Evolutionary conservation across 2,888 invertebrate genomes (phyloP), one percentile per base, ranked within the genome.

Genomic region (Torymus tubicola): DNA sequence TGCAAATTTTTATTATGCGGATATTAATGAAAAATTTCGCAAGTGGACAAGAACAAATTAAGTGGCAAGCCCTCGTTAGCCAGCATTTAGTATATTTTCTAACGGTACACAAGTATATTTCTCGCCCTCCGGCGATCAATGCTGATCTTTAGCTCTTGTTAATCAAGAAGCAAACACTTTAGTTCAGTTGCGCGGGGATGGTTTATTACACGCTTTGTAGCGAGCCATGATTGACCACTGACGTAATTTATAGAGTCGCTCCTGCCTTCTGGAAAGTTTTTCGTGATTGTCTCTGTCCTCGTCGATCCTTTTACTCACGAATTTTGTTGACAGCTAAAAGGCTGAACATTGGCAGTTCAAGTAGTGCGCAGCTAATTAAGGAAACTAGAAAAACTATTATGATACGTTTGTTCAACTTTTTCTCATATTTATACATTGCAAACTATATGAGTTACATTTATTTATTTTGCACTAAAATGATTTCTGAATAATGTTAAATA

Each of bases 171-270:
- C 24, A 16, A 13, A 61, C 21, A 21, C 21, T 76, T 69, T 42
- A 50, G 50, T 31, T 31, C 31, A 5, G 64, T 64, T 65, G 24
- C 60, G 12, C 4, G 16, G 16, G 24, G 77, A 78, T 81, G 64
- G 64, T 77, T 73, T 81, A 65, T 64, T 31, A 31, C 31, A 5
- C 31, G 31, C 31, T 5, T 31, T 31, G 31, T 31, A 31, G 31
- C 31, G 3, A 31, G 31, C 2, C 31, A 31, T 78, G 70, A 81
- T 78, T 67, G 78, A 75, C 74, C 61, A 65, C 11, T 70, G 74
- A 74, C 67, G 65, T 81, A 67, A 81, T 81, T 81, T 78, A 81
- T 71, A 14, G 70, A 74, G 69, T 70, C 52, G 21, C 55, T 16
- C 53, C 31, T 65, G 50, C 50, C 74, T 58, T 52, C 58, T 58